Conservation (phyloP, 1,140 invertebrate genomes). For the Drosophila pectinifera region DNA sequence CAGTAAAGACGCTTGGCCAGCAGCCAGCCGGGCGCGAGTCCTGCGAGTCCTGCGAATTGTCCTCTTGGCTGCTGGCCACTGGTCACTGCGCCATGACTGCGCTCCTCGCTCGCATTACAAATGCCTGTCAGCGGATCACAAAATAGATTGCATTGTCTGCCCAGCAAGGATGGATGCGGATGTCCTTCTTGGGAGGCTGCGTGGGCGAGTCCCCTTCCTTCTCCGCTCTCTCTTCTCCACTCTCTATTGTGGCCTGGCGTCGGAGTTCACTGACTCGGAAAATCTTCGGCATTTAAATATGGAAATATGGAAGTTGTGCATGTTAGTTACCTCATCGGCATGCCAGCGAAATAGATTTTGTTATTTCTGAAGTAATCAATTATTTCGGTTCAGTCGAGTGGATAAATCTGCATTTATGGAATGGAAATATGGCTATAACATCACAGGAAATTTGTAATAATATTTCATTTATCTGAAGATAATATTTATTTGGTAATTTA, state of each 20-base stretch:
- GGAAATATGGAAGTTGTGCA: constrained; percentile 16
- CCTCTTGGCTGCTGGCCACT: constrained; percentile 35
- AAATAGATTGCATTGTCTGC: constrained; percentile 67
- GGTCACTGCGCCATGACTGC: constrained; percentile 53
- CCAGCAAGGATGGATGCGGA: constrained; percentile 24
- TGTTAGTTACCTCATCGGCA: constrained; percentile 25
- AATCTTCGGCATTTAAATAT: constrained; percentile 21
- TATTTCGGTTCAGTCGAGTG: constrained; percentile 23
- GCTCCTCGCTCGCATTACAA: constrained; percentile 28
- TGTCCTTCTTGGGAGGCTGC: constrained; percentile 37
- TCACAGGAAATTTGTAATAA: background rate
- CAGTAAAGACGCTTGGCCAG: constrained; percentile 70
- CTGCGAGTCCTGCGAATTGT: constrained; percentile 35
- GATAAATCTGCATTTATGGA: constrained; percentile 4
- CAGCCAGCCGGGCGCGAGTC: constrained; percentile 66
- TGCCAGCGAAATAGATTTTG: constrained; percentile 21
- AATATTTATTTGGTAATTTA: too few relatives aligned
- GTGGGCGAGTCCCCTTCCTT: constrained; percentile 42
- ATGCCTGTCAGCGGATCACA: constrained; percentile 63
- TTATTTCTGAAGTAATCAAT: constrained; percentile 1
- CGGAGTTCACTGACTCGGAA: constrained; percentile 70
- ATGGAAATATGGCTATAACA: background rate
- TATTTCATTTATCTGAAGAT: too few relatives aligned
- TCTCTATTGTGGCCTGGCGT: background rate
- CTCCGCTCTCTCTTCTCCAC: background rate